Conservation (phyloP, 2,113 vertebrate species). For the Campylomormyrus numenius region DNA sequence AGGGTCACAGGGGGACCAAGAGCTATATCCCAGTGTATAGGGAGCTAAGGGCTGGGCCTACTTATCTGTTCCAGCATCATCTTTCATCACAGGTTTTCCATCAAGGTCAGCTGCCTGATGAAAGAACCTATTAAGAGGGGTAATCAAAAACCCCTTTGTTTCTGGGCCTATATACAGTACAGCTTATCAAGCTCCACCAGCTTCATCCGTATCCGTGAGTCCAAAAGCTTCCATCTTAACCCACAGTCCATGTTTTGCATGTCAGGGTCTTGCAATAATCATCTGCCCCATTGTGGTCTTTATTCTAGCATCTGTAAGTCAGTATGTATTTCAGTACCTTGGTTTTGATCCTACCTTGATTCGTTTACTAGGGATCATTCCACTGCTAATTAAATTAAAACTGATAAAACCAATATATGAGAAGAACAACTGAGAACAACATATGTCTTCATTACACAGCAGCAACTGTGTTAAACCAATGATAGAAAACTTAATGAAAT, state of each 20-base stretch:
- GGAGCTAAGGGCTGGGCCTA: constrained; percentile 16
- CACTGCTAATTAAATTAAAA: not conserved
- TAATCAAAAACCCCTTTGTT: constrained; percentile 29
- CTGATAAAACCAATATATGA: not conserved
- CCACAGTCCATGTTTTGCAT: not conserved
- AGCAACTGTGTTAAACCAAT: not conserved
- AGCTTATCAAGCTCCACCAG: constrained; percentile 13
- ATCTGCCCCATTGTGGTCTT: not conserved
- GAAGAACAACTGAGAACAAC: not conserved
- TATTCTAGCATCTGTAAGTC: not conserved
- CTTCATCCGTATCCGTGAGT: not conserved
- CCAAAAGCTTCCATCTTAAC: not conserved
- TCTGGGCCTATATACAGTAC: constrained; percentile 26
- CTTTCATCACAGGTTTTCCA: constrained; percentile 26
- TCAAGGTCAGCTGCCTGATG: constrained; percentile 27
- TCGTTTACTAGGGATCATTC: not conserved
- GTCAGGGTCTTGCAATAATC: not conserved
- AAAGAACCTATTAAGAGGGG: constrained; percentile 37
- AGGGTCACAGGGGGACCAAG: constrained; percentile 35
- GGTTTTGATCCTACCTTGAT: not conserved
- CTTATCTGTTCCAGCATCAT: constrained; percentile 37
- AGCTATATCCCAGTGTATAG: constrained; percentile 3
- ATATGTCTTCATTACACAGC: not conserved
- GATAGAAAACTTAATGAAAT: not conserved
- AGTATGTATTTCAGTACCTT: not conserved